phyloP scores from a whole-genome alignment of 2,113 vertebrate genomes.

The Myotis yumanensis region DNA sequence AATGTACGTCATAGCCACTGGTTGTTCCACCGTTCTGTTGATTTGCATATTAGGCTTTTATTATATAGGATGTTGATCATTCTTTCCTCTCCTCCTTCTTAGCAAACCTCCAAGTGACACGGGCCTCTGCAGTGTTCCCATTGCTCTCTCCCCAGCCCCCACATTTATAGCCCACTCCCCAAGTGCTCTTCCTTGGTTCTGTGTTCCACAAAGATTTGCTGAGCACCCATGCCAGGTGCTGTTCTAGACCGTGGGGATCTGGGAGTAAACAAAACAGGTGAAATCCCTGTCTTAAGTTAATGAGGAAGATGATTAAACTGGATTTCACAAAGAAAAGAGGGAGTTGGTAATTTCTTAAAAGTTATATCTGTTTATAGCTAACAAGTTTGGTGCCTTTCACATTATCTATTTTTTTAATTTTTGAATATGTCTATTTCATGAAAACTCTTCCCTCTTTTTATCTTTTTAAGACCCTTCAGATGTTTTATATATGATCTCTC shows the following conservation, averaged over 20 bases:
- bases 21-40: too few relatives aligned
- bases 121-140: neutral
- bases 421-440: neutral
- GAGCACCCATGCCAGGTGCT: neutral
- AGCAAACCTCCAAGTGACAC: neutral
- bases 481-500: neutral
- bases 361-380: neutral
- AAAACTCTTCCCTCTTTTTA: neutral
- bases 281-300: neutral
- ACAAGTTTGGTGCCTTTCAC: neutral
- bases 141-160: neutral
- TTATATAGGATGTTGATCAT: too few relatives aligned
- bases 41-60: too few relatives aligned
- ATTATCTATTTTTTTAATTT: neutral
- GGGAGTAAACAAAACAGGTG: neutral
- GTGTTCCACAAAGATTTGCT: neutral
- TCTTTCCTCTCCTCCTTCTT: neutral
- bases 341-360: neutral
- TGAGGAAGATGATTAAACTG: neutral
- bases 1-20: too few relatives aligned
- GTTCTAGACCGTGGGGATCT: neutral
- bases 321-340: neutral
- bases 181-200: neutral
- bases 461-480: neutral
- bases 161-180: too few relatives aligned